Conservation (phyloP, 2,888 invertebrate species). For the Coelogynopora nodosa region DNA sequence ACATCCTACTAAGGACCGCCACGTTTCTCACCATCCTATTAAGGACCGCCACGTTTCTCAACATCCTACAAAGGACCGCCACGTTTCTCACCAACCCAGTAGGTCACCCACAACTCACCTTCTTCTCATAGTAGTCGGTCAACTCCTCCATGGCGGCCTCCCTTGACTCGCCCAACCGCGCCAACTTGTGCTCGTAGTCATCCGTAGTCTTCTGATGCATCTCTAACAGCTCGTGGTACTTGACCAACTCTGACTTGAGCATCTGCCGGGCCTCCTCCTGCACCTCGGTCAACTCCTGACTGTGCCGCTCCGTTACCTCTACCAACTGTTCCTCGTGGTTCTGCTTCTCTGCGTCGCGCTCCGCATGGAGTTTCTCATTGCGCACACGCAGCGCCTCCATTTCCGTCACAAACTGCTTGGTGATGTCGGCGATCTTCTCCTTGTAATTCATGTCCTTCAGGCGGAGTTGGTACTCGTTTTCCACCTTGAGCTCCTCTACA, state of each 20-base stretch:
- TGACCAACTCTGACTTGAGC: conserved; percentile 81
- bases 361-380: conserved; percentile 61
- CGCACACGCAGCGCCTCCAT: conserved; percentile 73
- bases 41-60: too few relatives aligned
- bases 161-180: conserved; percentile 58
- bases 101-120: conserved; percentile 6
- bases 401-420: conserved; percentile 75
- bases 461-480: conserved; percentile 78
- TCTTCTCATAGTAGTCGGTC: conserved; percentile 61
- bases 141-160: conserved; percentile 65
- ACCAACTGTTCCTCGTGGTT: conserved; percentile 70
- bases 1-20: too few relatives aligned
- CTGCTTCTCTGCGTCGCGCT: conserved; percentile 68
- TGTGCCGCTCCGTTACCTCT: conserved; percentile 68
- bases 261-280: conserved; percentile 68
- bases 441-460: conserved; percentile 73
- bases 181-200: conserved; percentile 61
- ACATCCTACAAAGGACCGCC: too few relatives aligned
- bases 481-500: conserved; percentile 78
- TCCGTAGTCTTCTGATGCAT: conserved; percentile 63
- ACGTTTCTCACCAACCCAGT: too few relatives aligned
- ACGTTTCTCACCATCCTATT: too few relatives aligned
- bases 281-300: conserved; percentile 61
- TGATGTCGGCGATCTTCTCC: conserved; percentile 76
- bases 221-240: conserved; percentile 70